A percentile compares a stretch with the other conserved stretches of the same genome.
Evolutionary conservation across 2,113 vertebrate species (phyloP).

Genomic region (Ciconia boyciana): DNA sequence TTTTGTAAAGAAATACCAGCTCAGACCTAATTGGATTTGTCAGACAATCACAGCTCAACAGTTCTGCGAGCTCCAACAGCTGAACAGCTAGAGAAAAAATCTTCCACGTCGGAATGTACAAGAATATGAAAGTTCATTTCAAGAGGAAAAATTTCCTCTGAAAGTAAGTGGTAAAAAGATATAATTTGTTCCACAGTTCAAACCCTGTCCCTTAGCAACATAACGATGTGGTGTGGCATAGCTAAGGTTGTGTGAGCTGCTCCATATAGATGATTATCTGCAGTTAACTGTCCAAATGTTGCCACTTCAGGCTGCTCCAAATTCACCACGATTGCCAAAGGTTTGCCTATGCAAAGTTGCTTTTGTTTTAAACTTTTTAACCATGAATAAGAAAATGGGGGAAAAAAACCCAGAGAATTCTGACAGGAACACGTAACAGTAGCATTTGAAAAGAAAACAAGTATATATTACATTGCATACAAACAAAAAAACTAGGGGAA

Average conservation of each 20-base stretch:
- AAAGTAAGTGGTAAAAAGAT: background rate
- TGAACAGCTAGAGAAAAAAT: background rate
- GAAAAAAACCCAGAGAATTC: background rate
- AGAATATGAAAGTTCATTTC: background rate
- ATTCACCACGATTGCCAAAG: background rate
- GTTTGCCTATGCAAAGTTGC: background rate
- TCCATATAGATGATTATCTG: background rate
- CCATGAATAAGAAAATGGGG: background rate
- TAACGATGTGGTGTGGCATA: background rate
- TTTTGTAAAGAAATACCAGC: conserved; percentile 25
- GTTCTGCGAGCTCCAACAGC: background rate
- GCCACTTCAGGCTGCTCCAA: background rate
- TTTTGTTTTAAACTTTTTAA: background rate
- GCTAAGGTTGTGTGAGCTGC: background rate
- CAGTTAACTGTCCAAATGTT: background rate
- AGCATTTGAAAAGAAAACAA: background rate
- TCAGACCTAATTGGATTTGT: conserved; percentile 56
- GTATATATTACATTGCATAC: background rate
- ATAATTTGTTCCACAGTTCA: background rate
- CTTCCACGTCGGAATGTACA: background rate
- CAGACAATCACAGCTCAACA: background rate
- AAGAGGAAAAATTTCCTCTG: background rate
- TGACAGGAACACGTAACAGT: background rate
- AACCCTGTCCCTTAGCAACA: background rate
- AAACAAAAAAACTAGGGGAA: background rate